These are phyloP conservation scores for Alentia gelatinosa DNA, from an alignment of 2,888 invertebrate genomes.

Conservation along the genomic window DNA sequence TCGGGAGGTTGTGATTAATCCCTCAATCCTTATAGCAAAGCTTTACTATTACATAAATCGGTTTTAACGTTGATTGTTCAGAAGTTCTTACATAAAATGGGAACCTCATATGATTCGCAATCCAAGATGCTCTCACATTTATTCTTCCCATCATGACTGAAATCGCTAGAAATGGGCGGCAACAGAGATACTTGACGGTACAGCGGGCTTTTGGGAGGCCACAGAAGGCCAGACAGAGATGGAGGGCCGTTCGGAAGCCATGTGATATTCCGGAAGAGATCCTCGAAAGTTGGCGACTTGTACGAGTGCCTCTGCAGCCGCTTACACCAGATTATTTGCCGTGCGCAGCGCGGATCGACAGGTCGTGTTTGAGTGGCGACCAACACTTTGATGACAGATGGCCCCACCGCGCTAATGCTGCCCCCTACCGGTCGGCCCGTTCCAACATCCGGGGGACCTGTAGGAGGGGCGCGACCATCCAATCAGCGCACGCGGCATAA, in stretches of 20 bases:
- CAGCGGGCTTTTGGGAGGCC: too few species aligned
- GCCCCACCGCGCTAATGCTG: neutral
- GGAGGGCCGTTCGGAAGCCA: neutral
- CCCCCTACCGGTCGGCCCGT: neutral
- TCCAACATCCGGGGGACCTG: slow-evolving; percentile 1
- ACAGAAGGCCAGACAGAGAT: neutral
- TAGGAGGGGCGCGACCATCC: slow-evolving; percentile 3
- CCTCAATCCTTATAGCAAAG: too few species aligned
- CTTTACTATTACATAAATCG: too few species aligned
- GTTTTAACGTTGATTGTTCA: too few species aligned
- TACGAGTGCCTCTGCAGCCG: neutral
- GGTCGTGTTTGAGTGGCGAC: neutral
- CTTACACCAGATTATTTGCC: slow-evolving; percentile 17
- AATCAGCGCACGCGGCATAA: slow-evolving; percentile 29
- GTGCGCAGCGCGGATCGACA: neutral
- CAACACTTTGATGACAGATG: neutral
- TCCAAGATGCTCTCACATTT: too few species aligned
- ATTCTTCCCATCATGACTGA: too few species aligned
- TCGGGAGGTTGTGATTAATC: too few species aligned
- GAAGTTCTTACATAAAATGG: too few species aligned
- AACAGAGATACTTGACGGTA: too few species aligned
- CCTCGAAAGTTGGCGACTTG: neutral
- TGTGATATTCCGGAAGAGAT: slow-evolving; percentile 11
- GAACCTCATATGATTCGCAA: too few species aligned
- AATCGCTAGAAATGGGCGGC: too few species aligned